Evolutionary conservation across 35 echinoderm and acorn worm species (phyloP), one percentile per base, ranked within the genome.

Genomic region (Patiria miniata): DNA sequence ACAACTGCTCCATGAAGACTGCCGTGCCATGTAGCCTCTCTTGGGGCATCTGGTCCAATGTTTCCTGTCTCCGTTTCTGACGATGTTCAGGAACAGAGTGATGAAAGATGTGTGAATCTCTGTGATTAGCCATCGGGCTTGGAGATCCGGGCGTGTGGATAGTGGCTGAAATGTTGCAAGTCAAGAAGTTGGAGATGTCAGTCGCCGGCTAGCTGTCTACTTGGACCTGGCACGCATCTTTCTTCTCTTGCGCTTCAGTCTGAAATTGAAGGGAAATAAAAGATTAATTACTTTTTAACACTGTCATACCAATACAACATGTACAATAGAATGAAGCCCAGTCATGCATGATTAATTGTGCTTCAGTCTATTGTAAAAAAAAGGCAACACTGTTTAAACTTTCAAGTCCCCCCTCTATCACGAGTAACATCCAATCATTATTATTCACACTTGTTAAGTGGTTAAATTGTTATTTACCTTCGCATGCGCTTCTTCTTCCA

Each of bases 221-320:
- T 89, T 89, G 78, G 87, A 89, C 36, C 87, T 81, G 77, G 87
- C 87, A 89, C 87, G 87, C 87, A 89, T 89, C 87, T 89, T 89
- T 89, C 87, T 89, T 78, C 87, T 89, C 87, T 89, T 89, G 52
- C 87, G 87, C 87, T 89, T 89, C 87, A 89, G 87, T 36, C 87
- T 89, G 78, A 18, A 56, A 83, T n/a, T 23, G 61, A 21, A 69
- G 12, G 28, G 1, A 22, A 69, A 1, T 68, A 10, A 69, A 69
- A 29, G 12, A 32, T 32, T 1, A 1, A 4, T 2, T 69, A 32
- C 2, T 1, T 34, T 69, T 14, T 23, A 23, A 30, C 58, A 61
- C 21, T 30, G 8, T 61, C 2, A 2, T 61, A 7, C 2, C 60
- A n/a, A 15, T 21, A 65, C 21, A n/a, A 65, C 8, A 21, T 56